These are phyloP conservation scores for Neodiprion fabricii DNA, from an alignment of 1,140 invertebrate species.

Conservation along the genomic window DNA sequence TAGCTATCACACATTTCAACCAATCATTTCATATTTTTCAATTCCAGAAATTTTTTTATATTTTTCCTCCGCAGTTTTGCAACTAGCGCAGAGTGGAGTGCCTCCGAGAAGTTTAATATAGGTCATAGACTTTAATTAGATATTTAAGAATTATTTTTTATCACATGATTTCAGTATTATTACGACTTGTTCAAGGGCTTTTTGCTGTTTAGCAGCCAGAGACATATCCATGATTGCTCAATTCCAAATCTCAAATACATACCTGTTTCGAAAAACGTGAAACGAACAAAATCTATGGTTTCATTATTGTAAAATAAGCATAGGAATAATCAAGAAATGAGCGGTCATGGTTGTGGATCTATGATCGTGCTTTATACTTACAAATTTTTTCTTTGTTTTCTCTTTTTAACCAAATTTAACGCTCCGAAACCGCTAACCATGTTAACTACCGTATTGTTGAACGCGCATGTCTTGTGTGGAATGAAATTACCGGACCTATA, in stretches of 20 bases:
- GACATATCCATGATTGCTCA: conserved; percentile 2
- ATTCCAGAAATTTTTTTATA: background rate
- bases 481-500: conserved; percentile 15
- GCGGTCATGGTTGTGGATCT: background rate
- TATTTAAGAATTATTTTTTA: background rate
- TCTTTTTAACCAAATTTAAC: conserved; percentile 45
- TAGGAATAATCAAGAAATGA: background rate
- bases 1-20: background rate
- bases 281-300: background rate
- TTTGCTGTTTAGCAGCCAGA: background rate
- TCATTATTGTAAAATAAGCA: too few species aligned
- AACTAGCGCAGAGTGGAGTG: conserved; percentile 3
- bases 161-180: background rate
- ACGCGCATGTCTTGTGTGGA: background rate
- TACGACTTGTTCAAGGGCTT: background rate
- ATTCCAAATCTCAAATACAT: background rate
- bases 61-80: conserved; percentile 1
- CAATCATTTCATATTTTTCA: background rate
- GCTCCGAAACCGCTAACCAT: conserved; percentile 14
- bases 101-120: background rate
- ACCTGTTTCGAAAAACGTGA: background rate
- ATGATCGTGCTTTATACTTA: conserved; percentile 52
- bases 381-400: conserved; percentile 51
- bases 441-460: background rate
- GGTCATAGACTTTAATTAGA: background rate